Evolutionary conservation across 1,140 invertebrate species (phyloP), one percentile per base, ranked within the genome.

Genomic region (Sminthurides bifidus): DNA sequence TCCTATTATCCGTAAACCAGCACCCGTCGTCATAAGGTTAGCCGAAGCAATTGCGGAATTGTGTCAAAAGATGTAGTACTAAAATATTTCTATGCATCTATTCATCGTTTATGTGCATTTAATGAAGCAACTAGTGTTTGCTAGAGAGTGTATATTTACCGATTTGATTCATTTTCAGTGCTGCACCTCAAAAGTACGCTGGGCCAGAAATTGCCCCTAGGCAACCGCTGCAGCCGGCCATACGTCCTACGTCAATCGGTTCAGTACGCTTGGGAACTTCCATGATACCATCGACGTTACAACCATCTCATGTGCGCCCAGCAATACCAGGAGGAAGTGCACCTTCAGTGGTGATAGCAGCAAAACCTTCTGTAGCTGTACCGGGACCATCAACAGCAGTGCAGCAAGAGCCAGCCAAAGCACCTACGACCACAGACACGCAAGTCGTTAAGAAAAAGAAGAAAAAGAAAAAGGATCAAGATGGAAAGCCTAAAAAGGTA

Each of bases 401-500:
- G 63, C 73, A 74, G 52, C 72, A 76, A 48, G 74, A 73, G 52
- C 75, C 75, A 50, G 73, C 74, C 54, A 69, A 10, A 35, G 72
- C 52, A 71, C 73, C 4, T 50, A 43, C 26, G 50, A 37, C 24
- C 37, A 37, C 35, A 53, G 27, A 38, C 48, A 53, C 15, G 37
- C 35, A 21, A 56, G 21, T 23, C 17, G 68, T 69, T 71, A 57
- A 65, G n/a, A 52, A 57, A 15, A 62, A 60, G 21, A 61, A 57
- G 8, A 69, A 69, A 43, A 69, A 71, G 46, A 78, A 75, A 60
- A 77, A 75, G 62, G 79, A 76, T 61, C 52, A 68, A 35, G 79
- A 76, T 61, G 83, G 77, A 68, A 89, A 82, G 69, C 78, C 79
- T 48, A 86, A 84, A 62, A 80, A 84, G 70, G 77, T 88, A 35